phyloP scores from a whole-genome alignment of 1,140 invertebrate species.

The Odontomachus brunneus region DNA sequence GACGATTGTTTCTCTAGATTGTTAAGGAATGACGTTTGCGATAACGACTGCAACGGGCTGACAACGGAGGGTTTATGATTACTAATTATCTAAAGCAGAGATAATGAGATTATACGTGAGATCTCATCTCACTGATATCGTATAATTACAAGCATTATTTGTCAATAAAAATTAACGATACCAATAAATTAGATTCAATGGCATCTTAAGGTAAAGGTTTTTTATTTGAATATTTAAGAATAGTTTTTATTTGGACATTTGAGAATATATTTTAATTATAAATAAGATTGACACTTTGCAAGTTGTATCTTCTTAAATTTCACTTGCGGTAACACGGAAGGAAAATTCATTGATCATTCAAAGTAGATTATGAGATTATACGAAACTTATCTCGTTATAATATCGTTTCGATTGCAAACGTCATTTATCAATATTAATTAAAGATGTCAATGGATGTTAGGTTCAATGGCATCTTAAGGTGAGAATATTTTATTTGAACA shows the following conservation, averaged over 20 bases:
- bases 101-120: neutral
- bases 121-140: neutral
- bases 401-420: neutral
- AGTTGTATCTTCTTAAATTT: neutral
- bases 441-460: neutral
- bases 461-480: too few relatives aligned
- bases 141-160: neutral
- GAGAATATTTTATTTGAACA: too few relatives aligned
- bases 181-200: neutral
- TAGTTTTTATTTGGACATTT: too few relatives aligned
- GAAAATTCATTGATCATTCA: slow-evolving; percentile 25
- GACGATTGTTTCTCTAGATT: slow-evolving; percentile 10
- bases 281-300: neutral
- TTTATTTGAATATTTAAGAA: too few relatives aligned
- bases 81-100: neutral
- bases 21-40: neutral
- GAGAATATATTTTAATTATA: too few relatives aligned
- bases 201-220: too few relatives aligned
- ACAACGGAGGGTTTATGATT: too few relatives aligned
- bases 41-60: neutral
- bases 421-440: neutral
- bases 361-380: neutral
- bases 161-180: neutral
- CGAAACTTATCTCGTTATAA: neutral
- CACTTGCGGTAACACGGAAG: neutral